Base-by-base conservation (phyloP, 2,113 vertebrate species). In the Casuarius casuarius region DNA sequence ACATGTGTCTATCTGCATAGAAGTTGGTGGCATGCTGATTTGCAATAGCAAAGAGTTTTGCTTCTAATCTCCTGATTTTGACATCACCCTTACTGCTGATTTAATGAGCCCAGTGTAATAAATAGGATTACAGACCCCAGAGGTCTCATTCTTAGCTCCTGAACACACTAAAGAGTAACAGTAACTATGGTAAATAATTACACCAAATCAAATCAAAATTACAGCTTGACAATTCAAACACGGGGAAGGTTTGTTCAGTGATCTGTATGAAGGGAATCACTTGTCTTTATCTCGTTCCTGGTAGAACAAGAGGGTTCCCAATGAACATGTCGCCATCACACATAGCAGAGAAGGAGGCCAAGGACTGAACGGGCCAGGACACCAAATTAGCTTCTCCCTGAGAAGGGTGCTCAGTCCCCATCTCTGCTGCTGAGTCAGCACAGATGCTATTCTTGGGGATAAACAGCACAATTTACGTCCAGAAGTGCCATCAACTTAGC, bases 151-250 rank as follows among this genome's bases (percentile, higher is more conserved):
- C 84, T 92, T 67, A 61, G n/a, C 35, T 95, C 46, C 82, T 90
- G 84, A 91, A 86, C 90, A 96, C 84, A 52, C 72, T 79, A 72
- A 88, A 91, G 84, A 84, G 71, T 83, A 94, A 91, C 68, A 90
- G 94, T 90, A 95, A 77, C 92, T 95, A 93, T 93, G 87, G 96
- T 40, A 95, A 95, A 96, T 97, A 93, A 95, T 91, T 97, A 52
- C 89, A 29, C 84, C 56, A 95, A 95, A 95, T 94, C 56, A 95
- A 89, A 92, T 92, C 5, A 89, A 94, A 95, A 90, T 86, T 95
- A 75, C 59, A 86, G 59, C 48, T 86, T 96, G 74, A 90, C 88
- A 76, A 92, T 86, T 26, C 77, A 63, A 88, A 74, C 78, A 54
- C n/a, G 0, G 0, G 68, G 90, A 92, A 85, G 25, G n/a, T 92